Base-by-base conservation (phyloP, 2,888 invertebrate species). In the Apodemia duryi region DNA sequence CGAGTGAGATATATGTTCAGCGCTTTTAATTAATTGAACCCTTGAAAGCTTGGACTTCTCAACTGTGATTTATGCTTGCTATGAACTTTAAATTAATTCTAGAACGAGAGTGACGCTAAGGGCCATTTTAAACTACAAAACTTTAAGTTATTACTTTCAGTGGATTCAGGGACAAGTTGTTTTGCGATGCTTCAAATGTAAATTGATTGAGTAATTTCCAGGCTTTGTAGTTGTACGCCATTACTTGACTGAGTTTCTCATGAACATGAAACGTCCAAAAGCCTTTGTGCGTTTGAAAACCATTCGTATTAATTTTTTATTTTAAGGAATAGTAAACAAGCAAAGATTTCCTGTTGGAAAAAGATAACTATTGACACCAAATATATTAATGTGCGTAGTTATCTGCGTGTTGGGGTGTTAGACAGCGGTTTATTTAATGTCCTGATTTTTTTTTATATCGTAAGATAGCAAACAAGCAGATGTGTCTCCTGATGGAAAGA, bases 1-100 rank as follows among this genome's bases (percentile, higher is more conserved):
- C 11, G n/a, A 49, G 49, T 49, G 49, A 49, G n/a, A n/a, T n/a
- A 49, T 49, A 49, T 49, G 49, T 49, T n/a, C n/a, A 49, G 49
- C 49, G n/a, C 4, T 43, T 49, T 49, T 49, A 49, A 49, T 49
- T 49, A 49, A n/a, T 49, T 49, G 13, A 49, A 49, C 49, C 6
- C 13, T n/a, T n/a, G 11, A 49, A 49, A n/a, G 6, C n/a, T 49
- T n/a, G n/a, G n/a, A 13, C 49, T 49, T n/a, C 13, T 43, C 10
- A 43, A 49, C 49, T 49, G n/a, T 49, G 49, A 49, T 49, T 49
- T n/a, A 49, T 49, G n/a, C 49, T 49, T n/a, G 49, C 11, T n/a
- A 6, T 49, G n/a, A 49, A 49, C 49, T 49, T 49, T 6, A 49
- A 49, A 49, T 49, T n/a, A n/a, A 49, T 49, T 49, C 21, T 49